Percentiles rank a stretch among this genome's conserved stretches.
Evolutionary conservation across 2,797 vertebrate genomes (phyloP).

Genomic region (Spinus olivaceus): DNA sequence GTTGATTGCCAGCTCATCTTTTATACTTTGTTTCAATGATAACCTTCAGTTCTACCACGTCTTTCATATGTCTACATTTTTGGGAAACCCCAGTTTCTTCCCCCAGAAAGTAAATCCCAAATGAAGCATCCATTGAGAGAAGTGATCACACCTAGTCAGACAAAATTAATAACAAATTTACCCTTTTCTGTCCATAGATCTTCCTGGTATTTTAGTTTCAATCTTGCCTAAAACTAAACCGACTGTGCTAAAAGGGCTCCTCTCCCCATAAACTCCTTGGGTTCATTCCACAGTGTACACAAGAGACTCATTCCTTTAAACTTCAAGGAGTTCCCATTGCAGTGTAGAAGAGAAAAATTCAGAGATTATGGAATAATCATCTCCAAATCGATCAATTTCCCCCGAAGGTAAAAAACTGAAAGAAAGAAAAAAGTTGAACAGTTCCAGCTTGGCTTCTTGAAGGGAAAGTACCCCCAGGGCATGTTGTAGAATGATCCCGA

Average conservation of each 20-base stretch:
- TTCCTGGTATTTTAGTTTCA: conserved; percentile 22
- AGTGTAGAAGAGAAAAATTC: conserved; percentile 70
- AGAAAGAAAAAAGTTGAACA: conserved; percentile 70
- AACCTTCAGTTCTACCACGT: background rate
- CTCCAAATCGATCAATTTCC: conserved; percentile 77
- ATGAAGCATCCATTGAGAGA: background rate
- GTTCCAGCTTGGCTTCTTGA: conserved; percentile 74
- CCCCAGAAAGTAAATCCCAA: background rate
- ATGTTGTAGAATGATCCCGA: conserved; percentile 62
- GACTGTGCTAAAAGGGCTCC: conserved; percentile 59
- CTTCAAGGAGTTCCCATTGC: conserved; percentile 73
- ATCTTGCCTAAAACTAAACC: conserved; percentile 47
- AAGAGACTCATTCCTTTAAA: conserved; percentile 73
- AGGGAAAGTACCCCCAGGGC: conserved; percentile 72
- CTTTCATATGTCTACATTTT: background rate
- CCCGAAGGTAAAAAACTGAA: conserved; percentile 74
- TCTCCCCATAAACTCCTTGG: conserved; percentile 67
- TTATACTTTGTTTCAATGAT: background rate
- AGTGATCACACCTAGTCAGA: background rate
- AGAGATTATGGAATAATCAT: conserved; percentile 79
- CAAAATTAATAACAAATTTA: background rate
- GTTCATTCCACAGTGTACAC: conserved; percentile 58
- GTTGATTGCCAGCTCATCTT: background rate
- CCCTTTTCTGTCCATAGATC: background rate
- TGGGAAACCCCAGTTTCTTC: background rate